phyloP scores from a whole-genome alignment of 2,888 invertebrate species.

The Drosophila sordidapex region DNA sequence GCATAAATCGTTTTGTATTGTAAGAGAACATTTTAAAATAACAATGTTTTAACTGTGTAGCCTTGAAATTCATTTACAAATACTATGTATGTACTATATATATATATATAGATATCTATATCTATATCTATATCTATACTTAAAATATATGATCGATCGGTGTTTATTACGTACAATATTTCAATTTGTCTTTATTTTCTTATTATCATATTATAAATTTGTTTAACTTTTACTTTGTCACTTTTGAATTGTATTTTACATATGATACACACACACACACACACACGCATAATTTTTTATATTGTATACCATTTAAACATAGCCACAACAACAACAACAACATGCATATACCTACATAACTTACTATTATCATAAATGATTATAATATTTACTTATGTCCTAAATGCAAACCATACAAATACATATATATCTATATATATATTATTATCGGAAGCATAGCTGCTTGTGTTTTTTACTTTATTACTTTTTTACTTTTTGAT shows the following conservation, averaged over 20 bases:
- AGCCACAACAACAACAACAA: conserved; percentile 34
- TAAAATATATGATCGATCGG: conserved; percentile 30
- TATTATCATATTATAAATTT: conserved; percentile 19
- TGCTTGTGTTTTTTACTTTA: conserved; percentile 22
- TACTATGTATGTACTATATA: conserved; percentile 27
- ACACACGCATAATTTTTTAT: conserved; percentile 41
- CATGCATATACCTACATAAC: conserved; percentile 41
- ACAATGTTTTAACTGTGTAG: conserved; percentile 74
- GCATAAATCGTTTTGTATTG: conserved; percentile 40
- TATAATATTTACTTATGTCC: conserved; percentile 64
- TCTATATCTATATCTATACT: conserved; percentile 25
- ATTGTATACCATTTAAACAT: conserved; percentile 51
- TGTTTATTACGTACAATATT: conserved; percentile 56
- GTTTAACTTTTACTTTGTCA: conserved; percentile 46
- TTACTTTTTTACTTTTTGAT: neutral
- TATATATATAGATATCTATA: conserved; percentile 8
- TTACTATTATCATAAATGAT: conserved; percentile 65
- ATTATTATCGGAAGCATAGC: conserved; percentile 52
- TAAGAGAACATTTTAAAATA: conserved; percentile 48
- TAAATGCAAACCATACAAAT: conserved; percentile 55
- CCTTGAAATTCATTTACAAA: conserved; percentile 73
- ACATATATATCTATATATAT: conserved; percentile 41
- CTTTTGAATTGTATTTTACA: conserved; percentile 46
- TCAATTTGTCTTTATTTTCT: conserved; percentile 52
- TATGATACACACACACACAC: conserved; percentile 9